Base-by-base conservation (phyloP, 1,140 invertebrate genomes). In the Drosophila sturtevanti region DNA sequence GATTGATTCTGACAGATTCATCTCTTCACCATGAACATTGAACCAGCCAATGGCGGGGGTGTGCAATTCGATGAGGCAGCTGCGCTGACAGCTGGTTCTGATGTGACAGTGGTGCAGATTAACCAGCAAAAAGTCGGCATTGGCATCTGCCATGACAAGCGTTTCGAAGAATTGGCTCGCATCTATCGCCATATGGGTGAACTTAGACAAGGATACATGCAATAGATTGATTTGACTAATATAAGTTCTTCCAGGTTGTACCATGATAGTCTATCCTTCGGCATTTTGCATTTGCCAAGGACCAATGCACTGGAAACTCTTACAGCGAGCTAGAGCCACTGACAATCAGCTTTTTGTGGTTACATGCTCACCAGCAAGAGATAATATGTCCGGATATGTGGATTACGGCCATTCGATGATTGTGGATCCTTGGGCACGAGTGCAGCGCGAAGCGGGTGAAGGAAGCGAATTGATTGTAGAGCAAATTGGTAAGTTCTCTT, bases 261-360 rank as follows among this genome's bases (percentile, higher is more conserved):
- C 96, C 37, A 92, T 98, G 79, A 87, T 98, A 10, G 92, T 98
- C 7, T 98, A 98, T 92, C 97, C 97, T 4, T 97, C 95, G 34
- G 98, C 98, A n/a, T 99, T 99, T 91, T 99, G 98, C 92, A 97
- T 98, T 95, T 98, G 96, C n/a, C 98, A 98, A 4, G 98, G 98
- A 0, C 97, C 97, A 12, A 92, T 96, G 35, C 98, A 99, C 91
- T 99, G 98, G 97, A 96, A 98, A 87, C 91, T 98, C 2, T 92
- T 99, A 5, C 94, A 95, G 72, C 93, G 96, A 56, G 94, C 94
- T 0, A 93, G 98, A 63, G 98, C 98, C 31, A 93, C 96, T 16
- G 98, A 99, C 92, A 97, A 98, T 92, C 98, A 98, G 92, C 92
- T 97, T 35, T 96, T 94, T 92, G 95, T 96, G 34, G 95, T 95